phyloP scores from a whole-genome alignment of 2,888 invertebrate species.

The Lepidocyrtoides sp. region DNA sequence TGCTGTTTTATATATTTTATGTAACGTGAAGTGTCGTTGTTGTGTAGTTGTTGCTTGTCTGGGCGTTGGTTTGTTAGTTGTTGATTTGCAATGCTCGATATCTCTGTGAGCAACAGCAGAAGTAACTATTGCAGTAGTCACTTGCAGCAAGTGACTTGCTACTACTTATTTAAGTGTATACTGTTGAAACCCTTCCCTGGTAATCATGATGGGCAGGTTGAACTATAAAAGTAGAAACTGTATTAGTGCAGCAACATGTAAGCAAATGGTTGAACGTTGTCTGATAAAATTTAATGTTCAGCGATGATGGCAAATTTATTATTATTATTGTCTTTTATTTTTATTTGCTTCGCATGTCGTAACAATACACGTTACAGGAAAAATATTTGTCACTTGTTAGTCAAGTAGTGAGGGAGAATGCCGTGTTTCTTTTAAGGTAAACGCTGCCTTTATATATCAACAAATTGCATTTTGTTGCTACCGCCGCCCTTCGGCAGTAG shows the following conservation, averaged over 20 bases:
- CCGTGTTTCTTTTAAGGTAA: no score
- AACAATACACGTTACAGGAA: slow-evolving; percentile 6
- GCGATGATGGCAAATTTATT: slow-evolving; percentile 15
- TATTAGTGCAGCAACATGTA: not conserved
- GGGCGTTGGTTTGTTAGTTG: slow-evolving; percentile 67
- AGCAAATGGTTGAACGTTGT: not conserved
- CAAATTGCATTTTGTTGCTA: no score
- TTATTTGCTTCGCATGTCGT: slow-evolving; percentile 8
- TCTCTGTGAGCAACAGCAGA: slow-evolving; percentile 48
- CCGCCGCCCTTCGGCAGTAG: no score
- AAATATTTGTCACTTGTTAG: slow-evolving; percentile 8
- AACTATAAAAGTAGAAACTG: not conserved
- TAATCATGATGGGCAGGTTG: not conserved
- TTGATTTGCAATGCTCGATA: slow-evolving; percentile 55
- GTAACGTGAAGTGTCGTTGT: not conserved
- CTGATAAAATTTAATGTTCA: slow-evolving; percentile 1
- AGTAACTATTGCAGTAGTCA: slow-evolving; percentile 37
- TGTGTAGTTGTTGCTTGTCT: not conserved
- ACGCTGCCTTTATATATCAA: no score
- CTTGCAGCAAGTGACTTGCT: slow-evolving; percentile 24
- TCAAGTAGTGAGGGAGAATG: not conserved
- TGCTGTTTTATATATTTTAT: not conserved
- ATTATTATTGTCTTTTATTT: slow-evolving; percentile 12
- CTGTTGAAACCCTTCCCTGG: slow-evolving; percentile 16
- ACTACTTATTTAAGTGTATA: not conserved